phyloP scores from a whole-genome alignment of 2,797 vertebrate species.

The Fistularia tabacaria region DNA sequence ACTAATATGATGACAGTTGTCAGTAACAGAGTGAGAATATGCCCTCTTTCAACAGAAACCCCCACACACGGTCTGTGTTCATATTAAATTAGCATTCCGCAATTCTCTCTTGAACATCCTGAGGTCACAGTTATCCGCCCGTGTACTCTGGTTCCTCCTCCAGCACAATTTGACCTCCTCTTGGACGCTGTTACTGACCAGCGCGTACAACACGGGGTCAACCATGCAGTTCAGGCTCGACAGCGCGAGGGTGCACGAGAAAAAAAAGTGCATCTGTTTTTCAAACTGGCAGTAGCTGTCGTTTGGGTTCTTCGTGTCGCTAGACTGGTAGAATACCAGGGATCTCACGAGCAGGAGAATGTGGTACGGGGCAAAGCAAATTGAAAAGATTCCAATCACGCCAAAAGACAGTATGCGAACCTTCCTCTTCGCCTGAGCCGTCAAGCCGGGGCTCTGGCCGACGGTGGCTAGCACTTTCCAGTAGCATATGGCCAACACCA shows the following conservation, averaged over 20 bases:
- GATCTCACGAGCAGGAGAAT: conserved; percentile 70
- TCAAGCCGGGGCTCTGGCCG: conserved; percentile 66
- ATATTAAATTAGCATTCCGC: conserved; percentile 39
- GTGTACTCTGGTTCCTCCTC: conserved; percentile 1
- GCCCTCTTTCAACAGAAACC: too few species aligned
- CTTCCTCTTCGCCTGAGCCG: conserved; percentile 65
- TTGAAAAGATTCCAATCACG: conserved; percentile 75
- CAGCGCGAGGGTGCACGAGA: conserved; percentile 68
- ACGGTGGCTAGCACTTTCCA: conserved; percentile 72
- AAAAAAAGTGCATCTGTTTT: conserved; percentile 52
- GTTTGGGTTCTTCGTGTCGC: accelerated
- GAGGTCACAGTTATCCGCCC: conserved; percentile 2
- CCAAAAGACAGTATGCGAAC: conserved; percentile 72
- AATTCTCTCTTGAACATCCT: conserved; percentile 11
- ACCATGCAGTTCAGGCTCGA: conserved; percentile 77
- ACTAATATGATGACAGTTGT: too few species aligned
- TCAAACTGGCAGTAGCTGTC: conserved; percentile 70
- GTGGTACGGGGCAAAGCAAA: conserved; percentile 80
- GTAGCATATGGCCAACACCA: conserved; percentile 71
- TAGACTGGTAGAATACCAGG: conserved; percentile 49
- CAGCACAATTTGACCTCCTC: conserved; percentile 59
- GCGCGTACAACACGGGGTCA: conserved; percentile 77
- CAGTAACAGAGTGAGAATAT: too few species aligned
- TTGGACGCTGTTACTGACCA: conserved; percentile 70
- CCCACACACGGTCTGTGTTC: conserved; percentile 14